These are phyloP conservation scores for Castor canadensis DNA, from an alignment of 2,113 vertebrate species.

Conservation along the genomic window DNA sequence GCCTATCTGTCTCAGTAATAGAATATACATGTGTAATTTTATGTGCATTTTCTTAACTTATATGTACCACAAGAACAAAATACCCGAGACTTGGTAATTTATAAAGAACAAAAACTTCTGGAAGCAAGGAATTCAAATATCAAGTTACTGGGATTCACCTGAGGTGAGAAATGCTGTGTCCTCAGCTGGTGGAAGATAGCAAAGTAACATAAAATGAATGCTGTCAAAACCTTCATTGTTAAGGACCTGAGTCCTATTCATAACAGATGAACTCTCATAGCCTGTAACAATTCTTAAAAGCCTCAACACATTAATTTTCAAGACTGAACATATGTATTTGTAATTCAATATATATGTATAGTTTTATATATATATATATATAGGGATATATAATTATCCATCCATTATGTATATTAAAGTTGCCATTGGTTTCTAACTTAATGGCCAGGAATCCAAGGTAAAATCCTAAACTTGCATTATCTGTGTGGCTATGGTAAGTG, in stretches of 20 bases:
- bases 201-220: not conserved
- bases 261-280: rapidly evolving
- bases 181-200: too few relatives aligned
- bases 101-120: not conserved
- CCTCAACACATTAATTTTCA: not conserved
- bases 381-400: not conserved
- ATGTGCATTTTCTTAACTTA: not conserved
- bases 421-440: not conserved
- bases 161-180: not conserved
- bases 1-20: not conserved
- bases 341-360: not conserved
- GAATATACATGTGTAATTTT: too few relatives aligned
- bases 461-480: not conserved
- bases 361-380: not conserved
- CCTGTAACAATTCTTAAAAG: not conserved
- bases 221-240: not conserved
- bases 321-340: too few relatives aligned
- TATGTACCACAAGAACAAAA: too few relatives aligned
- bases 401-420: not conserved
- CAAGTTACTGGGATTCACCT: not conserved
- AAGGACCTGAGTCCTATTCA: not conserved
- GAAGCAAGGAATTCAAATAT: not conserved
- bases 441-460: not conserved
- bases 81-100: not conserved
- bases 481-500: not conserved